A percentile compares a stretch with the other conserved stretches of the same genome.
Conservation (phyloP, 1,140 invertebrate species). For the Lysiphlebus fabarum region DNA sequence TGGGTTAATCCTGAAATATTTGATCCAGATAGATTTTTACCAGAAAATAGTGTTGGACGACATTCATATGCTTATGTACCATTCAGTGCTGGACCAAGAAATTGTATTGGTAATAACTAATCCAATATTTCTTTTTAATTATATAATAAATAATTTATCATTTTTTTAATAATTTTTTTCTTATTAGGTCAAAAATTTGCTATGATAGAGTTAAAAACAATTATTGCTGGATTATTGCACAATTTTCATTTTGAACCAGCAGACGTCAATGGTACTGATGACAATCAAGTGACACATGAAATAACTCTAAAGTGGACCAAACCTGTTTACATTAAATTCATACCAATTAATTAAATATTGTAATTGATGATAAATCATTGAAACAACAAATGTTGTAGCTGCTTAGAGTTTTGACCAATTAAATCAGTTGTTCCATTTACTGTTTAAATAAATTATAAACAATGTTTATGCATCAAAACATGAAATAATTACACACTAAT, state of each 20-base stretch:
- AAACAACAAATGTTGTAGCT: no score
- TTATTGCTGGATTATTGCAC: slow-evolving; percentile 64
- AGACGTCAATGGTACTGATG: slow-evolving; percentile 30
- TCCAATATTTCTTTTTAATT: not conserved
- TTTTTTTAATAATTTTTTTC: not conserved
- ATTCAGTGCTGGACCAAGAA: slow-evolving; percentile 70
- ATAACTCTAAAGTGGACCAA: slow-evolving; percentile 37
- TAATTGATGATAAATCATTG: no score
- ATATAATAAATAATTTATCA: not conserved
- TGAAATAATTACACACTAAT: no score
- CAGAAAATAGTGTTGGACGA: slow-evolving; percentile 57
- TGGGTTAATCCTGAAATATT: slow-evolving; percentile 37
- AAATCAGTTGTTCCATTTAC: no score
- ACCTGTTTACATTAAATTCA: slow-evolving; percentile 34
- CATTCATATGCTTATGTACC: slow-evolving; percentile 61
- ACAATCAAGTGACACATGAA: slow-evolving; percentile 31
- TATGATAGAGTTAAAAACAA: slow-evolving; percentile 71
- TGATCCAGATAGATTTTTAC: slow-evolving; percentile 53
- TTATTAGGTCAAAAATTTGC: slow-evolving; percentile 75
- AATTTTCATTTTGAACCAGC: slow-evolving; percentile 58
- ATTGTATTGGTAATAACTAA: slow-evolving; percentile 63
- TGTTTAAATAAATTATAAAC: no score
- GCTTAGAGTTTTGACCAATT: no score
- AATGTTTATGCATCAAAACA: no score
- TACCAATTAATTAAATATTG: slow-evolving; percentile 21